Percentiles rank a stretch among this genome's conserved stretches.
Evolutionary conservation across 2,797 vertebrate genomes (phyloP).

Genomic region (Chaetophractus vellerosus): DNA sequence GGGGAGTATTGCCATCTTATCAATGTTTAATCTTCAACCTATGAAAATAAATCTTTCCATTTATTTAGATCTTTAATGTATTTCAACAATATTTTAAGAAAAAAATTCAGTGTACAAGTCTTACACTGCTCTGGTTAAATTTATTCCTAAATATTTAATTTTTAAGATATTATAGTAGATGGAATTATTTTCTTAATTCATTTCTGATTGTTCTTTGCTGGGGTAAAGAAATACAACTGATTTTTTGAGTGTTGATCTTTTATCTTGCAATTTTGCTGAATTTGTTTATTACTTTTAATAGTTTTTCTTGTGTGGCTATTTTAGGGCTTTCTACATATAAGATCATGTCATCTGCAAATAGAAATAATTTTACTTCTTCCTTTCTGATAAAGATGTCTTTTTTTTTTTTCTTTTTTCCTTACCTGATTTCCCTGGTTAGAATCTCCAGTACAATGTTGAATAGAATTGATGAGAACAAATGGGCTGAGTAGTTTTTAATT

Average conservation of each 20-base stretch:
- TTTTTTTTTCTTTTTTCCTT: neutral
- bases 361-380: neutral
- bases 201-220: neutral
- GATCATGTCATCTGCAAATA: neutral
- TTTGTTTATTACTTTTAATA: neutral
- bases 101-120: neutral
- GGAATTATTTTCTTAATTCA: neutral
- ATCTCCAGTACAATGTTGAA: neutral
- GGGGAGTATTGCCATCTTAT: neutral
- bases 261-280: neutral
- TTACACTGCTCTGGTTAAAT: constrained; percentile 34
- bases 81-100: neutral
- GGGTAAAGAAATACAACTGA: too few species aligned
- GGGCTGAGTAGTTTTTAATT: neutral
- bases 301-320: too few species aligned
- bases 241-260: neutral
- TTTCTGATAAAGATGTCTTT: neutral
- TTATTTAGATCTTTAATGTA: neutral
- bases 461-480: neutral
- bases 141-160: neutral
- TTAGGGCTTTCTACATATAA: neutral
- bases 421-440: neutral
- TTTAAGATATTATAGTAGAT: neutral
- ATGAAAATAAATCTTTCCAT: neutral
- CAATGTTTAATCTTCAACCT: neutral